Base-by-base conservation (phyloP, 2,888 invertebrate species). In the Melinopterus prodromus region DNA sequence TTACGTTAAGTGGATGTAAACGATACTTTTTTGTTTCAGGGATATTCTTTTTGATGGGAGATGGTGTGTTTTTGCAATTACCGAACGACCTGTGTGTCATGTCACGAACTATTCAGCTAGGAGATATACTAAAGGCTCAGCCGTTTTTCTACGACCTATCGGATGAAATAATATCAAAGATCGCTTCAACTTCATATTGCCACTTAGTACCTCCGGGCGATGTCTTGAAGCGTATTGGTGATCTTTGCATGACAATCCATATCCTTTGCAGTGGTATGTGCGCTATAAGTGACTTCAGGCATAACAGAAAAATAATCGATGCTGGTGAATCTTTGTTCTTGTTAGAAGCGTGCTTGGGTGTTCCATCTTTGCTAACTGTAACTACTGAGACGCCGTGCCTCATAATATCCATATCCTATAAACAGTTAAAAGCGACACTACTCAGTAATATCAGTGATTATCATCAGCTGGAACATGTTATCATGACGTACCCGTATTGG, bases 221-320 rank as follows among this genome's bases (percentile, higher is more conserved):
- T 79, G 80, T 84, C 4, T 76, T 86, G 6, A 82, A 81, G 3
- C 83, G 84, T 72, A 77, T 82, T 6, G 85, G 86, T 12, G 82
- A 85, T 70, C 78, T 83, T 6, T 82, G 82, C 38, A 82, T 81
- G n/a, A 84, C 84, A 78, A 83, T 84, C 69, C 82, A 84, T 37
- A 81, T 85, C 14, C 82, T 86, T 16, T 70, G 81, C 16, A 79
- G 81, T 26, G 86, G 86, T 6, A 83, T 79, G 70, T 85, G 85
- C 78, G 74, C 81, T 78, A 79, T 85, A 79, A 81, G 79, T 16
- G 77, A 75, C 9, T 69, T 12, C 14, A 16, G 53, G 16, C 79
- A 77, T 9, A 37, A 37, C 7, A n/a, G 70, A 7, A 82, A 80
- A 70, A 72, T 80, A 12, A 71, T 83, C 12, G 81, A 82, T 7